phyloP scores from a whole-genome alignment of 2,113 vertebrate genomes.

The Chitala chitala region DNA sequence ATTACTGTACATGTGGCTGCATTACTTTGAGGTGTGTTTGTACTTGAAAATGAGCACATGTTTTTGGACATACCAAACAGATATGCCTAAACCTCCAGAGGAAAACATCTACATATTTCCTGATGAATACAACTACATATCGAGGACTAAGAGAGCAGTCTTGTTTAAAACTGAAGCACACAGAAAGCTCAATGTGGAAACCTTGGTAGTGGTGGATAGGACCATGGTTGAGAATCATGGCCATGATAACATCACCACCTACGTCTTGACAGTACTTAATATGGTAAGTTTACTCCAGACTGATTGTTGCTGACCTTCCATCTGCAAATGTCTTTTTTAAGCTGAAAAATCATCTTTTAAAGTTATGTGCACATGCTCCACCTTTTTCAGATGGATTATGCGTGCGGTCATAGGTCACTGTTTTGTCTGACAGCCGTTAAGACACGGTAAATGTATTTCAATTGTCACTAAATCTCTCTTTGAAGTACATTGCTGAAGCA shows the following conservation, averaged over 20 bases:
- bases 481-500: background rate
- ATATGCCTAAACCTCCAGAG: conserved; percentile 73
- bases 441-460: background rate
- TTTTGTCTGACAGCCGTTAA: background rate
- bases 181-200: conserved; percentile 76
- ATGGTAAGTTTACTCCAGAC: conserved; percentile 59
- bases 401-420: background rate
- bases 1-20: background rate
- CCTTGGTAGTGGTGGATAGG: conserved; percentile 78
- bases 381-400: background rate
- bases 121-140: conserved; percentile 66
- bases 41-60: background rate
- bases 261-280: conserved; percentile 81
- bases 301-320: background rate
- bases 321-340: no score
- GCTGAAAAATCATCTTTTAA: background rate
- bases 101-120: conserved; percentile 64
- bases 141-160: conserved; percentile 65
- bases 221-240: conserved; percentile 81
- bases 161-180: conserved; percentile 50
- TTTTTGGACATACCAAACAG: conserved; percentile 43
- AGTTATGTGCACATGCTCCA: no score
- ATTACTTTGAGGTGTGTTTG: background rate
- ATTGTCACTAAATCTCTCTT: background rate
- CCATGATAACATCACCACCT: conserved; percentile 79